Evolutionary conservation across 2,888 invertebrate genomes (phyloP), one percentile per base, ranked within the genome.

Genomic region (Erebia ligea): DNA sequence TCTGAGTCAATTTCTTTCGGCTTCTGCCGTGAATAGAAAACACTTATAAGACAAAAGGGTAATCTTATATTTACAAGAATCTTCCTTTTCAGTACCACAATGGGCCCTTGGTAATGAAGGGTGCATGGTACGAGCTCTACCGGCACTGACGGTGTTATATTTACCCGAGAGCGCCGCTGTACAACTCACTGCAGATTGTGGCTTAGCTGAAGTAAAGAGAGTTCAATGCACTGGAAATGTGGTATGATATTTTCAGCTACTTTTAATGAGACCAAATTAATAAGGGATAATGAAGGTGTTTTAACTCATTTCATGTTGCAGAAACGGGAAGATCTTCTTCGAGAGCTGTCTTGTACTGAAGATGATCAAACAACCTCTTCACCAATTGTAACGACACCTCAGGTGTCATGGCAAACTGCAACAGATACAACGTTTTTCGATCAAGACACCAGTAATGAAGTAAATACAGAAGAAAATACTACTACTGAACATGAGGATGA

Each of bases 111-210:
- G 94, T 50, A 91, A 90, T 57, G 95, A 95, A 77, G 95, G 96
- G 42, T 97, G 97, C 82, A 95, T 96, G 87, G 89, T 96, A 70
- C 95, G 95, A 77, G 96, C 96, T 71, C 88, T 96, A 77, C 96
- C 96, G 5, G 96, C 96, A 48, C 88, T 96, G 75, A 97, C 96
- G 1, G 95, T 96, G 76, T 94, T 96, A 71, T 97, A 96, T 83
- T 94, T 96, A 81, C 96, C 96, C 42, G 97, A 97, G 82, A 96
- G 96, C 82, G 96, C 96, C 50, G 96, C 96, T 62, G 95, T 97
- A 66, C 96, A 96, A 84, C 91, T 97, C 69, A 96, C 96, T 54
- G 95, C 96, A 42, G 96, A 97, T 84, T 97, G 97, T 79, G 96
- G 96, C 66, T 87, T 96, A 73, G 96, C 96, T 73, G 96, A 96